Base-by-base conservation (phyloP, 2,113 vertebrate species). In the Glaucidium brasilianum region DNA sequence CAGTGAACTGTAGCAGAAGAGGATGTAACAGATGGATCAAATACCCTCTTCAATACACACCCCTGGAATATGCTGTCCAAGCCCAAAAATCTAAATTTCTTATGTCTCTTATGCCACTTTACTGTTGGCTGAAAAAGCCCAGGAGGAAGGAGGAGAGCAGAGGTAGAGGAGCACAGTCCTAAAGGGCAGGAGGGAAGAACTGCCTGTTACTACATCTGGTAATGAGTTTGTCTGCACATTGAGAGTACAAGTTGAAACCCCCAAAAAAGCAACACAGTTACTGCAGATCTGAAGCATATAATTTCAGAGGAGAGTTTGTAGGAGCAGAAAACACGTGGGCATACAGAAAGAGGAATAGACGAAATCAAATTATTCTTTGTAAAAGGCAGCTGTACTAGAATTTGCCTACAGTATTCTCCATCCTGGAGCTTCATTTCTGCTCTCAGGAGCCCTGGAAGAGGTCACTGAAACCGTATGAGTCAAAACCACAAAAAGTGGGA, bases 281-380 rank as follows among this genome's bases (percentile, higher is more conserved):
- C 30, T 64, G 91, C 62, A 90, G 84, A 92, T 89, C 10, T 62
- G 80, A 94, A 91, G 84, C 62, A 62, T 73, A 5, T 85, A 56
- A 94, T 97, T 95, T 95, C 84, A 95, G 66, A 92, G 78, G 29
- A 90, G 83, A 4, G 35, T 86, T 68, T 89, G 91, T 58, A 94
- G 86, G 90, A 94, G 69, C 66, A 96, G 74, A 95, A 93, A 91
- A 93, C 35, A 93, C 0, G 22, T 92, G 84, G 93, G 84, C 84
- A 95, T 49, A 59, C 4, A 92, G 83, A 94, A 93, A 74, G 75
- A 91, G 37, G 63, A 85, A 74, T 90, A 94, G 69, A 88, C 75
- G 86, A 84, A 96, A 90, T 90, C 43, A 64, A 86, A 89, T 91
- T 75, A 59, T 84, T 86, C 79, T 72, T 81, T 1, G 2, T 62